phyloP scores from a whole-genome alignment of 2,113 vertebrate species.

The Crocuta crocuta region DNA sequence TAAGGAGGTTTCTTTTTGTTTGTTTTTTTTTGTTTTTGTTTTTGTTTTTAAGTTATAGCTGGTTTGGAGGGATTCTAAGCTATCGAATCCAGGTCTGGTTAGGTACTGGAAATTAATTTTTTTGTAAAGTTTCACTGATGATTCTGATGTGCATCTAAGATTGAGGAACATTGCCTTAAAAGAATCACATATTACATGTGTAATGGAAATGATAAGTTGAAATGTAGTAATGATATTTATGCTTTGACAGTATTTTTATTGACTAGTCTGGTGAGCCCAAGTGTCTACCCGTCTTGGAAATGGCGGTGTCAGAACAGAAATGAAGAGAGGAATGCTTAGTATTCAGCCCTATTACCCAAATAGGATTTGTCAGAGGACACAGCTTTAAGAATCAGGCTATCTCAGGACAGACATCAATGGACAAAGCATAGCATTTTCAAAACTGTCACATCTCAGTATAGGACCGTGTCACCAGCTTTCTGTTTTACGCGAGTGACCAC shows the following conservation, averaged over 20 bases:
- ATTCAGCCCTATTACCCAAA: neutral
- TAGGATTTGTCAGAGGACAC: neutral
- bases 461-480: neutral
- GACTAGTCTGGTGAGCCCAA: neutral
- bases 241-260: neutral
- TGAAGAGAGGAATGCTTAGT: neutral
- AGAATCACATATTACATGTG: neutral
- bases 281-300: neutral
- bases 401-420: neutral
- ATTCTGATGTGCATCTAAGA: neutral
- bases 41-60: neutral
- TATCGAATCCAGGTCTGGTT: neutral
- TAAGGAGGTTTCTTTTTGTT: neutral
- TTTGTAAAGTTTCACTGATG: neutral
- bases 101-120: neutral
- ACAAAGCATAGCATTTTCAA: neutral
- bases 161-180: neutral
- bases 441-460: neutral
- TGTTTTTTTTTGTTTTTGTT: neutral
- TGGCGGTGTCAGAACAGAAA: neutral
- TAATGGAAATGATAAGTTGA: neutral
- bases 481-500: neutral
- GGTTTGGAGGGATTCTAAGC: neutral
- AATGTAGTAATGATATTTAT: neutral
- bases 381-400: neutral